Conservation (phyloP, 2,113 vertebrate genomes). For the Nothobranchius furzeri region DNA sequence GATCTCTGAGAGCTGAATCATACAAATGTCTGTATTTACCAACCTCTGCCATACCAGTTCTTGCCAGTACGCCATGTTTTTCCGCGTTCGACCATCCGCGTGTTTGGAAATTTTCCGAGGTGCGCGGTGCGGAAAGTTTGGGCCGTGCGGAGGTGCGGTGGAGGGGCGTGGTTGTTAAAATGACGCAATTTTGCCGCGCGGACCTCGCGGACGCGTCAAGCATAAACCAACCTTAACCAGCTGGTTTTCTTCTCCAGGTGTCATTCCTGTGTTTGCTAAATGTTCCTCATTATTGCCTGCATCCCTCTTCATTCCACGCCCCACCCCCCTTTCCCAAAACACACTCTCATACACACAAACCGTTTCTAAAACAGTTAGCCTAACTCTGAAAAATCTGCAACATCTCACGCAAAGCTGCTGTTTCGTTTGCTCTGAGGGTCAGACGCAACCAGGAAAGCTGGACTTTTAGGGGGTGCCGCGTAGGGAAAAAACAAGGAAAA, state of each 20-base stretch:
- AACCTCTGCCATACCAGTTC: no score
- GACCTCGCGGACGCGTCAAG: no score
- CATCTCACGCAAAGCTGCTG: conserved; percentile 20
- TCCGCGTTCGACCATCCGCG: no score
- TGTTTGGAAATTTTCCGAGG: no score
- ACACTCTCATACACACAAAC: background rate
- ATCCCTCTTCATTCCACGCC: background rate
- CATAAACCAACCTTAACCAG: background rate
- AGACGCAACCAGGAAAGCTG: background rate
- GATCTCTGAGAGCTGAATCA: no score
- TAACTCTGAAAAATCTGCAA: conserved; percentile 12
- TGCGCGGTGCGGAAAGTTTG: no score
- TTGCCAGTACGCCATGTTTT: no score
- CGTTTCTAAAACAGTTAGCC: background rate
- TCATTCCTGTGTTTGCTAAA: conserved; percentile 64
- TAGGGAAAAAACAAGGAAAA: background rate
- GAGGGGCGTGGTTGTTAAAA: no score
- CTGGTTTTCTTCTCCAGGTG: conserved; percentile 51
- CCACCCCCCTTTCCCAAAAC: background rate
- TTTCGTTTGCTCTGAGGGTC: background rate
- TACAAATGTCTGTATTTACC: no score
- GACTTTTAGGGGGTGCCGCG: background rate
- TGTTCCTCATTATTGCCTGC: conserved; percentile 56
- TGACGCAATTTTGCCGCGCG: no score
- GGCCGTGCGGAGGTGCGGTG: no score